These are phyloP conservation scores for Marisa cornuarietis DNA, from an alignment of 1,140 invertebrate species.

Conservation along the genomic window DNA sequence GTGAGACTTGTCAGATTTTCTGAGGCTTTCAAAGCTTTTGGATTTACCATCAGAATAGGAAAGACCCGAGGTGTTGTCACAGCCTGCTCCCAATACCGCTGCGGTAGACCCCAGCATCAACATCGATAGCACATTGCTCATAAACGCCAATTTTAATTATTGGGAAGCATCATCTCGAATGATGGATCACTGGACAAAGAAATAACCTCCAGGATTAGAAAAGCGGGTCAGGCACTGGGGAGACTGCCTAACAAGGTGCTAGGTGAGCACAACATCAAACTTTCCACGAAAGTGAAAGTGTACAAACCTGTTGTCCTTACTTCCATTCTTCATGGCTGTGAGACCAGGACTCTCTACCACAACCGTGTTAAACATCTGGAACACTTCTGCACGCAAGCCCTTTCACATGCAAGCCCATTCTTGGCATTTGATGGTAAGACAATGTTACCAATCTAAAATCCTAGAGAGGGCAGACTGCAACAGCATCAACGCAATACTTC, in stretches of 20 bases:
- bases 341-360: neutral
- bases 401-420: neutral
- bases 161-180: constrained; percentile 24
- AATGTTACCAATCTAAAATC: neutral
- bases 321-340: neutral
- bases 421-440: neutral
- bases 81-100: too few relatives aligned
- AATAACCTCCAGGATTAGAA: constrained; percentile 25
- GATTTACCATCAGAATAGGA: too few relatives aligned
- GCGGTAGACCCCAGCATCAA: constrained; percentile 17
- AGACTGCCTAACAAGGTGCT: neutral
- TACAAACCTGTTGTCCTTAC: neutral
- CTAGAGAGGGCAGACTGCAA: neutral
- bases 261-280: neutral
- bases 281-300: neutral
- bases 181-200: constrained; percentile 24
- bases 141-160: constrained; percentile 26
- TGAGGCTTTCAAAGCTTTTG: too few relatives aligned
- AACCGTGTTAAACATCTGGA: neutral
- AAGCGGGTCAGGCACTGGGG: constrained; percentile 26
- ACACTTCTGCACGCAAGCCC: neutral
- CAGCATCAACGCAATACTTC: neutral
- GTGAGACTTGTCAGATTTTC: too few relatives aligned
- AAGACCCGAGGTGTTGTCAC: too few relatives aligned
- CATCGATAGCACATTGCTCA: constrained; percentile 14